Evolutionary conservation across 2,113 vertebrate species (phyloP).

Genomic region (Macquaria ambigua): DNA sequence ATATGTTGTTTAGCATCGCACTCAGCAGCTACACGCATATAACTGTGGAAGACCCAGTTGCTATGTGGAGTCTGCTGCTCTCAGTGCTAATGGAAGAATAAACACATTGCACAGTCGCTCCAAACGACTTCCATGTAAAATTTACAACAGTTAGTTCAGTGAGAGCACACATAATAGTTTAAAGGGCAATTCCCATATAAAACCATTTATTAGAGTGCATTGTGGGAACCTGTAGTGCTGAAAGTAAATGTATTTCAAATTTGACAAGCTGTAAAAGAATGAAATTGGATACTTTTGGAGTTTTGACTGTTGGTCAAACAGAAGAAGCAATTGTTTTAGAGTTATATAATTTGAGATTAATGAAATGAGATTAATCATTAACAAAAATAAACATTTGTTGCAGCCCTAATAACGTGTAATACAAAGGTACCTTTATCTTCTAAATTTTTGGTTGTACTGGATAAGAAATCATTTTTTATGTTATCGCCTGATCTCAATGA

Average conservation of each 20-base stretch:
- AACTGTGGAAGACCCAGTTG: constrained; percentile 47
- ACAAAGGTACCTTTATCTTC: background rate
- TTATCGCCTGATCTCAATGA: background rate
- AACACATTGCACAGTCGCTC: constrained; percentile 49
- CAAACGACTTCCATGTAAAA: constrained; percentile 24
- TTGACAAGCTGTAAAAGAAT: background rate
- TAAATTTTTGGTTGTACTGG: background rate
- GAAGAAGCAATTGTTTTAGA: background rate
- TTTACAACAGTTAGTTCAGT: constrained; percentile 26
- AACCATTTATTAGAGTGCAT: background rate
- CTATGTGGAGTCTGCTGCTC: constrained; percentile 56
- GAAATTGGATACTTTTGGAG: background rate
- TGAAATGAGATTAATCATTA: background rate
- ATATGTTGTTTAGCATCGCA: constrained; percentile 74
- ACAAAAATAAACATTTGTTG: background rate
- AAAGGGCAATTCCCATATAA: background rate
- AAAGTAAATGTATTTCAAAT: background rate
- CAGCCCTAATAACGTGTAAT: background rate
- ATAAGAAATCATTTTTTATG: background rate
- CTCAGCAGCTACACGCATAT: constrained; percentile 42
- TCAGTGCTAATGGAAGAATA: constrained; percentile 63
- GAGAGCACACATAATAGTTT: background rate
- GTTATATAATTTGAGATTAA: background rate
- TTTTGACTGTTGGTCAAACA: background rate
- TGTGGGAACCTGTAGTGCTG: background rate